Evolutionary conservation across 92 coral and sea anemone species (phyloP).

Genomic region (Parazoanthus darwini): DNA sequence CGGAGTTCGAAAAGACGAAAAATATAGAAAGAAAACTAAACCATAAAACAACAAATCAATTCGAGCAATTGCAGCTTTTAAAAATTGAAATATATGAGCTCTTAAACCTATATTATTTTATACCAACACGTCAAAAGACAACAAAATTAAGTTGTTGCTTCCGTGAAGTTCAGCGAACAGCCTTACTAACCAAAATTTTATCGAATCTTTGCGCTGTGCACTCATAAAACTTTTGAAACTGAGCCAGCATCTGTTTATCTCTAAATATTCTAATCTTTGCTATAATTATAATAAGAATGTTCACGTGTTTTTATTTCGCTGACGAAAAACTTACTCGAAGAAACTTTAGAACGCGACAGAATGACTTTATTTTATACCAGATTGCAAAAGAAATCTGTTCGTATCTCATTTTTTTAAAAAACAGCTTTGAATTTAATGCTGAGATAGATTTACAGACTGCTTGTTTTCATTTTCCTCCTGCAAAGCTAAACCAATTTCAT

Average conservation of each 20-base stretch:
- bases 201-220: neutral
- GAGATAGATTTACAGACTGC: neutral
- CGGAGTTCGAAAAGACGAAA: neutral
- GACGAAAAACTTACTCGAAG: neutral
- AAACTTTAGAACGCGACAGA: neutral
- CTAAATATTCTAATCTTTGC: neutral
- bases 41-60: no score
- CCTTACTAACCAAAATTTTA: neutral
- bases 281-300: neutral
- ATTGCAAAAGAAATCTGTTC: neutral
- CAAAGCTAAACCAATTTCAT: constrained; percentile 6
- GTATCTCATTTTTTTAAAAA: neutral
- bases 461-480: neutral
- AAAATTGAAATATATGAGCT: no score
- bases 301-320: neutral
- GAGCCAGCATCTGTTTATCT: neutral
- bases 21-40: no score
- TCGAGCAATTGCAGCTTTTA: no score
- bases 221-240: neutral
- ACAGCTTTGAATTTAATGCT: neutral
- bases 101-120: neutral
- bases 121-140: neutral
- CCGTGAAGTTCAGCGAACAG: neutral
- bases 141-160: neutral
- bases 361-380: neutral